Base-by-base conservation (phyloP, 2,797 vertebrate genomes). In the Catharus ustulatus region DNA sequence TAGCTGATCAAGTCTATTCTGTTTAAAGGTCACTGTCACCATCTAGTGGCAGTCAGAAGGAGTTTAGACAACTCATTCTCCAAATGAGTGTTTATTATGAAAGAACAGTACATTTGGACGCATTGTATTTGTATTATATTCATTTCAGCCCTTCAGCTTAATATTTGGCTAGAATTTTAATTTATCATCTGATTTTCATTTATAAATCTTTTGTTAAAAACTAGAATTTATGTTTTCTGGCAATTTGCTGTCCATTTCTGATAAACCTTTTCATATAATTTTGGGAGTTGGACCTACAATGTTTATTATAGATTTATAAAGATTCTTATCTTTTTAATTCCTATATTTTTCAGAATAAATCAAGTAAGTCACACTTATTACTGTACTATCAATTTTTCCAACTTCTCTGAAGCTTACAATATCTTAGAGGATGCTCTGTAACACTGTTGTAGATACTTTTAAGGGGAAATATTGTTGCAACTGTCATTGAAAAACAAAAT, bases 21-120 rank as follows among this genome's bases (percentile, higher is more conserved):
- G 22, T 73, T 94, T 84, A 64, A 83, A 89, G 61, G 80, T 80
- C 46, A 46, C 13, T 46, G 42, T 40, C 85, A 81, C 92, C 97
- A 97, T 92, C 97, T 96, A 90, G 84, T 69, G 97, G 77, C 38
- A 43, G 8, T 26, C 27, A 11, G 30, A 58, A 64, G 27, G 32
- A 84, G n/a, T 36, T 88, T 26, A 61, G 27, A 8, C 14, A 38
- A 17, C 27, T 10, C 18, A 7, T 38, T 49, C 20, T 36, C 40
- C 51, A 68, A 7, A 6, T n/a, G 24, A 34, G 18, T 8, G 3
- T 54, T 84, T 34, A 21, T 17, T 43, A 6, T 4, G 4, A 14
- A 63, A 75, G 5, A 72, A 10, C 8, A 26, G 23, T 5, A 21
- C 8, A 43, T 34, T 64, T 38, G 38, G 38, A 38, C 38, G 38